phyloP scores from a whole-genome alignment of 2,113 vertebrate genomes.

The Vimba vimba region DNA sequence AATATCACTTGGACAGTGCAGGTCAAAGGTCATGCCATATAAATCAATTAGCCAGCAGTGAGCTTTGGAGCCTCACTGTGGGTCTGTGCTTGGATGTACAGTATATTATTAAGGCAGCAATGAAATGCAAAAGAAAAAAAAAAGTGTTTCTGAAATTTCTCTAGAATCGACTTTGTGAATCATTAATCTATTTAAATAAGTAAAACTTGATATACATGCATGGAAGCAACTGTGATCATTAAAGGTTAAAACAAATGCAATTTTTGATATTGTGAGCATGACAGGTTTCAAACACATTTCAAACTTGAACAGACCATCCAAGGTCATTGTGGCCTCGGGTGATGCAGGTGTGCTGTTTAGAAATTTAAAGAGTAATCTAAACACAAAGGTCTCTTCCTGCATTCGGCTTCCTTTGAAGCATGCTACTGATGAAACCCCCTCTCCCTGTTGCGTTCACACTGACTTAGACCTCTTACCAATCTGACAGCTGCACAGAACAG shows the following conservation, averaged over 20 bases:
- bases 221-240: background rate
- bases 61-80: background rate
- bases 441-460: background rate
- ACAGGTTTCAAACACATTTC: constrained; percentile 19
- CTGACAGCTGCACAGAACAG: constrained; percentile 41
- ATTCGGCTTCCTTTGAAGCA: constrained; percentile 58
- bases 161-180: too few species aligned
- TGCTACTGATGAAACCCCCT: constrained; percentile 54
- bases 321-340: constrained; percentile 23
- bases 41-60: background rate
- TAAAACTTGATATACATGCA: background rate
- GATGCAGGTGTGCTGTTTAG: constrained; percentile 36
- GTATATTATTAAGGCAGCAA: background rate
- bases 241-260: background rate
- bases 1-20: background rate
- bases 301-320: constrained; percentile 10
- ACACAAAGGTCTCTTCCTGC: constrained; percentile 7
- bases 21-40: constrained; percentile 11
- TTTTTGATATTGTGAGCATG: background rate
- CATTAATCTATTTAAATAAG: too few species aligned
- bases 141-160: too few species aligned
- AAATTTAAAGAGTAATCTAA: constrained; percentile 39
- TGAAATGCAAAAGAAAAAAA: background rate
- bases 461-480: constrained; percentile 41
- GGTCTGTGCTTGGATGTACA: background rate